These are phyloP conservation scores for Danaus chrysippus DNA, from an alignment of 2,888 invertebrate species.

Conservation along the genomic window DNA sequence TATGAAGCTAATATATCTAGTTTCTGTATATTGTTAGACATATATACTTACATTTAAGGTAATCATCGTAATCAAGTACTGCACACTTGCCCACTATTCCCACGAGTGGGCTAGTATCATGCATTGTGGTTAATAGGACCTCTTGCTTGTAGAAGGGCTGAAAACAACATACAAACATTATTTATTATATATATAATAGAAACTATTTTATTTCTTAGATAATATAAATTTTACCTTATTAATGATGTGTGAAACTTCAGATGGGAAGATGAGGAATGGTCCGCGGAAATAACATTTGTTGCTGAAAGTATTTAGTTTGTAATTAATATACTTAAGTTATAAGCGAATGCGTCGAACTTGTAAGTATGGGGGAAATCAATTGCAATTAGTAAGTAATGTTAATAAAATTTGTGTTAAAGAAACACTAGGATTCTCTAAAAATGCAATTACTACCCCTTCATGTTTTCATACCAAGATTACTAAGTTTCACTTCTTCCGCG, in stretches of 20 bases:
- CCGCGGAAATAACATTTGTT: conserved; percentile 96
- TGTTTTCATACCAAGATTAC: no score
- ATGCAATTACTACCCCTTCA: no score
- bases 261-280: conserved; percentile 93
- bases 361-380: no score
- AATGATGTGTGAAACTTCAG: conserved; percentile 90
- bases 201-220: background rate
- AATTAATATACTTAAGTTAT: no score
- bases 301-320: conserved; percentile 69
- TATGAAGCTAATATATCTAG: background rate
- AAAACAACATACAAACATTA: conserved; percentile 29
- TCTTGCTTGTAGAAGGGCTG: conserved; percentile 96
- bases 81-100: conserved; percentile 95
- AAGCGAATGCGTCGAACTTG: no score
- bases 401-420: no score
- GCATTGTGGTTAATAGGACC: conserved; percentile 92
- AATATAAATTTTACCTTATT: conserved; percentile 68
- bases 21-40: background rate
- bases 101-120: conserved; percentile 93
- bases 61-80: conserved; percentile 94
- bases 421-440: no score
- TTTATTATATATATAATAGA: background rate
- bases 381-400: no score
- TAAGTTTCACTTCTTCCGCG: no score
- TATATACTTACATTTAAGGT: conserved; percentile 85